Evolutionary conservation across 2,113 vertebrate species (phyloP).

Genomic region (Pontoporia blainvillei): DNA sequence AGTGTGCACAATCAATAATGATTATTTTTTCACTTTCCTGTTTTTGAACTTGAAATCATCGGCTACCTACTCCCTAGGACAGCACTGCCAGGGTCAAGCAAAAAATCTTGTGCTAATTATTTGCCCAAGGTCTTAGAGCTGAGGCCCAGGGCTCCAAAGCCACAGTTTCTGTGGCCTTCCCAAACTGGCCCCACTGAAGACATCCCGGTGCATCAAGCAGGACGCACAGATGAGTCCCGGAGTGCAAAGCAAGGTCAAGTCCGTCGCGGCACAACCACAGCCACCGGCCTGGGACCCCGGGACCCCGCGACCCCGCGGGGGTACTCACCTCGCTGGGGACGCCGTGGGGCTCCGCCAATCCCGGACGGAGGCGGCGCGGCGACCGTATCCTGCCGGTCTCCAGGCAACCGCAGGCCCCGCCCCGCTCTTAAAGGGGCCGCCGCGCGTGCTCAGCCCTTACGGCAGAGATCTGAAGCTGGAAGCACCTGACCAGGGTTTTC

Average conservation of each 20-base stretch:
- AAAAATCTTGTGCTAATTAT: background rate
- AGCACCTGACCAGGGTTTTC: background rate
- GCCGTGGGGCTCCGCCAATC: accelerated
- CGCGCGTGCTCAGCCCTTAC: accelerated
- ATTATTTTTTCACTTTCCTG: background rate
- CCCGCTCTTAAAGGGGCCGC: slow-evolving; percentile 44
- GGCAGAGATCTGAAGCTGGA: background rate
- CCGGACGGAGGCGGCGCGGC: accelerated
- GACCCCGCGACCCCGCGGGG: accelerated
- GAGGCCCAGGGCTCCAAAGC: background rate
- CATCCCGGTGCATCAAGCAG: background rate
- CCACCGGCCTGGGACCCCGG: background rate
- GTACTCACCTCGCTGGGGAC: background rate
- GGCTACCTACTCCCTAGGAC: background rate
- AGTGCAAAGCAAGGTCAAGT: too few relatives aligned
- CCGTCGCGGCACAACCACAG: accelerated
- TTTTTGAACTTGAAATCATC: background rate
- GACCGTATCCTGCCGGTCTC: background rate
- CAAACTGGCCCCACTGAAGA: background rate
- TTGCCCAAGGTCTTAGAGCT: background rate
- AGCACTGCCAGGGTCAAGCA: background rate
- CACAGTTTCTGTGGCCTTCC: background rate
- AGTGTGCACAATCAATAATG: background rate
- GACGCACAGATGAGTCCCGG: background rate
- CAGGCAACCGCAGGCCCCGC: slow-evolving; percentile 22